phyloP scores from a whole-genome alignment of 2,797 vertebrate species.

The Pelobates cultripes region DNA sequence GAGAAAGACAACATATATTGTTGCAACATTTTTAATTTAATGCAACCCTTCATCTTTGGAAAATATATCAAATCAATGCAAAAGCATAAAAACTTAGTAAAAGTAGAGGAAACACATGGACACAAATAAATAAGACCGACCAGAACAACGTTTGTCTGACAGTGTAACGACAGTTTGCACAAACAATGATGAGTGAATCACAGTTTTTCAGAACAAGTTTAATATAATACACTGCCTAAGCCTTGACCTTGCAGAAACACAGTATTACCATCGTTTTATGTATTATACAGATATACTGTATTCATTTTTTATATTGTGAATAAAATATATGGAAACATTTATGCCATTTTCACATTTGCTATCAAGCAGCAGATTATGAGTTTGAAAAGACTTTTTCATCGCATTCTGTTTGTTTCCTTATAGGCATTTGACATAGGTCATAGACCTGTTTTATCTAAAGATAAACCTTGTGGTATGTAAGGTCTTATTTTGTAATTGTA shows the following conservation, averaged over 20 bases:
- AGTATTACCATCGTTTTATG: conserved; percentile 31
- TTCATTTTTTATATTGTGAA: conserved; percentile 24
- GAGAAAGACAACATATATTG: no score
- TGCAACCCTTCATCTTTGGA: no score
- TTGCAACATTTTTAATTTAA: no score
- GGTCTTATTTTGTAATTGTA: no score
- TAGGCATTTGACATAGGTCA: background rate
- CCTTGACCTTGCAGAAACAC: conserved; percentile 34
- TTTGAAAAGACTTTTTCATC: background rate
- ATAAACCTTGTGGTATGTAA: no score
- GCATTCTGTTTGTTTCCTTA: background rate
- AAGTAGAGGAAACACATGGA: conserved; percentile 19
- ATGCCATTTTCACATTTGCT: conserved; percentile 10
- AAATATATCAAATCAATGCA: no score
- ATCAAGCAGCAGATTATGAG: conserved; percentile 4
- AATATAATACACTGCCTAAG: conserved; percentile 16
- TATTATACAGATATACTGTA: conserved; percentile 1
- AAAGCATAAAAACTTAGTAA: background rate
- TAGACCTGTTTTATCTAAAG: no score
- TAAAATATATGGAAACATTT: conserved; percentile 41
- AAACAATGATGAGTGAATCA: conserved; percentile 30
- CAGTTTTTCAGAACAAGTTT: background rate
- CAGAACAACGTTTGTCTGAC: conserved; percentile 11
- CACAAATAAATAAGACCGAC: conserved; percentile 21
- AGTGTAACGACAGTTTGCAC: conserved; percentile 26